Conservation (phyloP, 1,140 invertebrate species). For the Pararge aegeria region DNA sequence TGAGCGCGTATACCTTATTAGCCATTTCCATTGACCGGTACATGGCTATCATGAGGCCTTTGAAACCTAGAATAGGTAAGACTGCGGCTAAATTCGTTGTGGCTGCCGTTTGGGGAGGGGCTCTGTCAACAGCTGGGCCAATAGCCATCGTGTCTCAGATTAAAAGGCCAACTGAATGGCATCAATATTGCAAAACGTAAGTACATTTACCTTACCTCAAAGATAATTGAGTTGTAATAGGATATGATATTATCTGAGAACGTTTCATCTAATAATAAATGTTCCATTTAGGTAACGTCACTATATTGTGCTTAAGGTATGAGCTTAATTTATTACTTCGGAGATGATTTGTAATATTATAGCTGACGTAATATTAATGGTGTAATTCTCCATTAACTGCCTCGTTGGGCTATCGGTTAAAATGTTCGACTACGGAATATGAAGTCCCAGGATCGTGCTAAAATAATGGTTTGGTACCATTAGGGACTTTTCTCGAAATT, state of each 20-base stretch:
- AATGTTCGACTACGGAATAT: no score
- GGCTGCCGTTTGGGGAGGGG: constrained; percentile 87
- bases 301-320: neutral
- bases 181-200: constrained; percentile 83
- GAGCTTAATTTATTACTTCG: neutral
- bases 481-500: no score
- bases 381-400: no score
- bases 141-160: constrained; percentile 86
- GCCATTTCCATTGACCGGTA: constrained; percentile 93
- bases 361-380: neutral
- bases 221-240: no score
- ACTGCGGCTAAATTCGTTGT: constrained; percentile 86
- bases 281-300: neutral
- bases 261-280: neutral
- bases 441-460: no score
- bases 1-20: constrained; percentile 91
- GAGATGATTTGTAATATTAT: neutral
- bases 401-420: no score
- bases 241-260: no score
- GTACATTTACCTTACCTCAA: constrained; percentile 39
- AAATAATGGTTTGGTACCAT: no score
- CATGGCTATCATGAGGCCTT: constrained; percentile 92
- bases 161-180: constrained; percentile 80
- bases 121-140: constrained; percentile 89
- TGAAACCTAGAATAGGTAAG: constrained; percentile 89